Evolutionary conservation across 92 coral and sea anemone species (phyloP), one percentile per base, ranked within the genome.

Genomic region (Paramuricea clavata): DNA sequence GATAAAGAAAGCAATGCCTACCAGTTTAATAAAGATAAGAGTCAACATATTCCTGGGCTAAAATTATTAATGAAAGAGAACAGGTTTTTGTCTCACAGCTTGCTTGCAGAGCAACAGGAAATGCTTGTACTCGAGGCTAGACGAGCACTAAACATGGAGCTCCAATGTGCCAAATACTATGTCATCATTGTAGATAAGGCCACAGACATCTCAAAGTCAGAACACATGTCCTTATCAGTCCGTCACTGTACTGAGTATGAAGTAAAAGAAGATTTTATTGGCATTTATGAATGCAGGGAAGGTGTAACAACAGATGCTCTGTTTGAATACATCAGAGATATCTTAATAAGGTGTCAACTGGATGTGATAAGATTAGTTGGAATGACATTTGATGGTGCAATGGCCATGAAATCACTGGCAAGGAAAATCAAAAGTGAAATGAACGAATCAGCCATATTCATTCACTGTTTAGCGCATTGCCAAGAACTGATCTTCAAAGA

Each of bases 241-340:
- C 16, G 74, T 27, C 42, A 71, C 49, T 32, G 78, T 71, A 39
- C 19, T 36, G 78, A 71, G 49, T 71, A 71, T 71, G 78, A 32
- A 71, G 52, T 71, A 36, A 71, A 36, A 71, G 78, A 71, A 22
- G 78, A 71, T 16, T 71, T 71, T 71, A 39, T 71, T 36, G 78
- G 78, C 52, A 71, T 71, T 39, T 32, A 71, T 71, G 78, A 71
- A 71, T 71, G 78, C 78, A 71, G 49, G 27, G 78, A 71, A 11
- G 74, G 19, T 42, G 49, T 42, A 42, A 42, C 49, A 42, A 42
- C 49, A 42, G n/a, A n/a, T n/a, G n/a, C n/a, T n/a, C n/a, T n/a
- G n/a, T n/a, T n/a, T n/a, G n/a, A n/a, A n/a, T n/a, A n/a, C n/a
- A n/a, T n/a, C n/a, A n/a, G n/a, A n/a, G n/a, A n/a, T n/a, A n/a